Evolutionary conservation across 2,888 invertebrate species (phyloP), one percentile per base, ranked within the genome.

Genomic region (Mythimna ferrago): DNA sequence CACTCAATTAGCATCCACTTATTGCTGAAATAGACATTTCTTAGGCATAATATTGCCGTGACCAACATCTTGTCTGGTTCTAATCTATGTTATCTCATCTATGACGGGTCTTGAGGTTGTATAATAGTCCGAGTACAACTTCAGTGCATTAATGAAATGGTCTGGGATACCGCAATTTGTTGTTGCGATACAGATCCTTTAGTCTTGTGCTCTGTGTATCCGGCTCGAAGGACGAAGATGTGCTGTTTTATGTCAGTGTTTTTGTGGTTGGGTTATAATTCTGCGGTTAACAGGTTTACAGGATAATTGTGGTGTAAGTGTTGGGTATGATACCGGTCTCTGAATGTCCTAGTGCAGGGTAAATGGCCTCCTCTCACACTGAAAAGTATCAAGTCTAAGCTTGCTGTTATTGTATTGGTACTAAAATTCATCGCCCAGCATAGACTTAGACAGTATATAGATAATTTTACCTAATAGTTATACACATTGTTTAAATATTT

Each of bases 91-190:
- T 71, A 54, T 68, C 68, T 84, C 54, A 71, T 83, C 85, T 78
- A 35, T 80, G 82, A 4, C 48, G 11, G 61, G 35, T 65, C 38
- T 69, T 70, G 81, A 67, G 74, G 73, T 82, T 82, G 83, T 82
- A 78, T 85, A 84, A 85, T 84, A 76, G 85, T 32, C 41, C 85
- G 10, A 66, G 80, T 76, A 85, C 85, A 73, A 73, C 78, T 78
- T 78, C 73, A 73, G 62, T 82, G 80, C 76, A 85, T 85, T 85
- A 85, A 85, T 85, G 82, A 78, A 77, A 83, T 75, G 72, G 77
- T 75, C 84, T 76, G 76, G 81, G 57, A 78, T 76, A 85, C 85
- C 74, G 83, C 83, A 85, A 83, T 82, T 85, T 76, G 78, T 79
- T 73, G 79, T 73, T 61, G 16, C 35, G 70, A 57, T 61, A 60